A percentile compares a stretch with the other conserved stretches of the same genome.
These are phyloP conservation scores for Hesperophylax magnus DNA, from an alignment of 1,140 invertebrate genomes.

Conservation along the genomic window DNA sequence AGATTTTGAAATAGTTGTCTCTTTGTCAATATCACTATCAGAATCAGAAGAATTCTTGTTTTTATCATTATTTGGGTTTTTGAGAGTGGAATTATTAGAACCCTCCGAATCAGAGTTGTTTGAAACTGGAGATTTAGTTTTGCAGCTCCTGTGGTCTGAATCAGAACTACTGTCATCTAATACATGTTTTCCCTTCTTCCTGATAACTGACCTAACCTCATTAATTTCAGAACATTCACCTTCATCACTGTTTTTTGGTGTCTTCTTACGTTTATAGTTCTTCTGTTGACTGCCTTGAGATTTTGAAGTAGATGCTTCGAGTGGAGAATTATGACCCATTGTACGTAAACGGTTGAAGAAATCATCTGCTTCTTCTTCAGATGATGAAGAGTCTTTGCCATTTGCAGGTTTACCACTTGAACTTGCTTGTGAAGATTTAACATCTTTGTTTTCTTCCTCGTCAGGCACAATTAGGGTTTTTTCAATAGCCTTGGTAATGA, in stretches of 20 bases:
- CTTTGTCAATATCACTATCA: not conserved
- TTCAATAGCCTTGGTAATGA: conserved; percentile 50
- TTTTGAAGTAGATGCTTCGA: not conserved
- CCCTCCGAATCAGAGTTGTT: not conserved
- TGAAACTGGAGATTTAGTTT: too few species aligned
- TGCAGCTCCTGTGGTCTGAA: not conserved
- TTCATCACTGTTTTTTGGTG: conserved; percentile 11
- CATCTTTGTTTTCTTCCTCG: conserved; percentile 2
- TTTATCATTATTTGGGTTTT: too few species aligned
- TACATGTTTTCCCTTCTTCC: not conserved
- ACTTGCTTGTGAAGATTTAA: not conserved
- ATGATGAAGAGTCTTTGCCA: conserved; percentile 21
- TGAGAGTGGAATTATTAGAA: not conserved
- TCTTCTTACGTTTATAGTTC: conserved; percentile 23
- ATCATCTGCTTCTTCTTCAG: conserved; percentile 51
- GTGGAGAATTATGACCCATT: conserved; percentile 20
- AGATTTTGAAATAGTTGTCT: too few species aligned
- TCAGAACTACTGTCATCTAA: not conserved
- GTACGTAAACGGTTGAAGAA: conserved; percentile 43
- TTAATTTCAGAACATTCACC: not conserved
- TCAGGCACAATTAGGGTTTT: conserved; percentile 49
- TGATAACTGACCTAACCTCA: not conserved
- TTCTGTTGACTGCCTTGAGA: not conserved
- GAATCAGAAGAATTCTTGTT: not conserved
- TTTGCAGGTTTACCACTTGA: not conserved